Conservation (phyloP, 2,888 invertebrate species). For the Phortica magna region DNA sequence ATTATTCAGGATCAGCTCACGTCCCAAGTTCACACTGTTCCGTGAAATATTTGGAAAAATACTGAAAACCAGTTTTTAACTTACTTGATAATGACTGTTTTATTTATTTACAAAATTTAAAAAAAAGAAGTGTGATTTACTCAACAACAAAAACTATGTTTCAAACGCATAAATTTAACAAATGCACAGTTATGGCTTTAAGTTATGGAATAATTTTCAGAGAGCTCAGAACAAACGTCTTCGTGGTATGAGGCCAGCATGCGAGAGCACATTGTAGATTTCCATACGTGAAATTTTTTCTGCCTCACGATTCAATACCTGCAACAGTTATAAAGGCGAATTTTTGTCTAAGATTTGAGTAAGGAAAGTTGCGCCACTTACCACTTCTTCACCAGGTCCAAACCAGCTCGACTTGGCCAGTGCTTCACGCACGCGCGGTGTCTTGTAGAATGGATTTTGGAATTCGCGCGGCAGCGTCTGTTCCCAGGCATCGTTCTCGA, state of each 20-base stretch:
- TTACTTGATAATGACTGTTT: conserved; percentile 65
- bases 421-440: conserved; percentile 80
- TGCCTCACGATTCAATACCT: conserved; percentile 82
- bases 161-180: background rate
- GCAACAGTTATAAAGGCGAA: conserved; percentile 25
- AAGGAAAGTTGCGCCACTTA: conserved; percentile 64
- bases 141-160: background rate
- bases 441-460: conserved; percentile 81
- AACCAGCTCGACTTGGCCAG: conserved; percentile 81
- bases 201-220: conserved; percentile 6
- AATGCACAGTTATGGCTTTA: background rate
- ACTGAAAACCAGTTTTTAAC: conserved; percentile 21
- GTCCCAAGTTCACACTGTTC: too few relatives aligned
- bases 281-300: conserved; percentile 82
- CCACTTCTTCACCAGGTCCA: conserved; percentile 82
- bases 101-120: conserved; percentile 40
- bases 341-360: background rate
- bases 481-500: conserved; percentile 81
- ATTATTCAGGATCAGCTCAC: too few relatives aligned
- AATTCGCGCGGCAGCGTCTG: conserved; percentile 80
- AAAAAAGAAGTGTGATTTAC: conserved; percentile 10
- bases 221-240: conserved; percentile 54
- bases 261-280: conserved; percentile 83
- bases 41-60: background rate
- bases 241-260: conserved; percentile 82